Evolutionary conservation across 2,113 vertebrate species (phyloP), one percentile per base, ranked within the genome.

Genomic region (Etia nguti): DNA sequence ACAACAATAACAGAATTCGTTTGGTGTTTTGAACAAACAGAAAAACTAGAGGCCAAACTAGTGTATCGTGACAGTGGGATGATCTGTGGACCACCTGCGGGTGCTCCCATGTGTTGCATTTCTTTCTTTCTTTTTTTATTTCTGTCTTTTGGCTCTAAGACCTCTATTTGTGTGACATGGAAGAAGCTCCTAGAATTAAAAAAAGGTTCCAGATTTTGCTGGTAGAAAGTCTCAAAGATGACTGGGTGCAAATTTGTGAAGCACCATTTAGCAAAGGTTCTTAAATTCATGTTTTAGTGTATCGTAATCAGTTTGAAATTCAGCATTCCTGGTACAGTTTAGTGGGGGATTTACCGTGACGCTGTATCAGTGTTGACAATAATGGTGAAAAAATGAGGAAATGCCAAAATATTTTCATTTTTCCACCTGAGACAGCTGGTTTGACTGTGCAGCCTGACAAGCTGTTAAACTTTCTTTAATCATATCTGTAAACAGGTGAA

Each of bases 181-280:
- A 79, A 84, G 81, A 62, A 81, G 70, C 65, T 79, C 89, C 38
- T 84, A 81, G 83, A 93, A 90, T 89, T 8, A 10, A 86, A 88
- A 91, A 29, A 80, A 7, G 60, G 34, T 56, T 77, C 50, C 77
- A 88, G 65, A 90, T 57, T 13, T 70, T 75, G 4, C 81, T 68
- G 73, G 89, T 81, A 52, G 16, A 86, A 68, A 82, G 70, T 79
- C 82, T 41, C 56, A 82, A 4, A 86, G 70, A 90, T 8, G 60
- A 84, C 48, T 68, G 29, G 6, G 26, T 84, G 70, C 84, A 84
- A 46, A 82, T 57, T 10, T 56, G 7, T 57, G 54, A 43, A 57
- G 15, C 34, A 11, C 54, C 1, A 24, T 80, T 80, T 56, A 57
- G 22, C 22, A 57, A 77, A 50, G 70, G 24, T 46, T 77, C 43